Percentiles rank a stretch among this genome's conserved stretches.
These are phyloP conservation scores for Anoplolepis gracilipes DNA, from an alignment of 1,140 invertebrate genomes.

Conservation along the genomic window DNA sequence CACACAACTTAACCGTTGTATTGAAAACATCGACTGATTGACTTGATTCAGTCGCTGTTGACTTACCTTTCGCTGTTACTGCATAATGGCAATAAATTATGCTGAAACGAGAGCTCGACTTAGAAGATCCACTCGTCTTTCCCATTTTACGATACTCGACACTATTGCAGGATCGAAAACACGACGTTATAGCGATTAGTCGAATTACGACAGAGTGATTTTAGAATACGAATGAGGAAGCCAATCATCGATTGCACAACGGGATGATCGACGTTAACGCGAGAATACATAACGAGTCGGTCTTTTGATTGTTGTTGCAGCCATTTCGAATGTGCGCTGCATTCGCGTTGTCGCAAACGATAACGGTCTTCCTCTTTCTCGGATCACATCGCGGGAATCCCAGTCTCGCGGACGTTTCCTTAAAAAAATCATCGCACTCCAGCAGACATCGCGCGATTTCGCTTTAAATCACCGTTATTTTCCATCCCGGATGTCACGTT, in stretches of 20 bases:
- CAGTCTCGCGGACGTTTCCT: conserved; percentile 19
- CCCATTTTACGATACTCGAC: conserved; percentile 49
- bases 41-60: neutral
- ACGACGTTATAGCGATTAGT: conserved; percentile 30
- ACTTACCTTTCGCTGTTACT: conserved; percentile 50
- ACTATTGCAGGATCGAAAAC: conserved; percentile 18
- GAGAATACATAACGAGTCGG: conserved; percentile 1
- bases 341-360: conserved; percentile 43
- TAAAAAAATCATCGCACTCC: neutral
- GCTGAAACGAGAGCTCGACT: conserved; percentile 35
- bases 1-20: neutral
- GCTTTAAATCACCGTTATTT: conserved; percentile 36
- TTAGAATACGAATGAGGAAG: conserved; percentile 17
- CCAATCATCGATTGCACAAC: conserved; percentile 29
- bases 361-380: conserved; percentile 40
- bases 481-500: conserved; percentile 33
- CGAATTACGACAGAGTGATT: conserved; percentile 2
- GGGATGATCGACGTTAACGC: conserved; percentile 30
- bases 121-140: conserved; percentile 13
- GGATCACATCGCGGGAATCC: conserved; percentile 37
- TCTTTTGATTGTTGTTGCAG: conserved; percentile 16
- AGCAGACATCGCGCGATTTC: conserved; percentile 46
- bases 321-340: conserved; percentile 18
- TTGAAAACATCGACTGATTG: neutral
- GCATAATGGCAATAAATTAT: conserved; percentile 2